Evolutionary conservation across 2,113 vertebrate genomes (phyloP), one percentile per base, ranked within the genome.

Genomic region (Bambusicola thoracicus): DNA sequence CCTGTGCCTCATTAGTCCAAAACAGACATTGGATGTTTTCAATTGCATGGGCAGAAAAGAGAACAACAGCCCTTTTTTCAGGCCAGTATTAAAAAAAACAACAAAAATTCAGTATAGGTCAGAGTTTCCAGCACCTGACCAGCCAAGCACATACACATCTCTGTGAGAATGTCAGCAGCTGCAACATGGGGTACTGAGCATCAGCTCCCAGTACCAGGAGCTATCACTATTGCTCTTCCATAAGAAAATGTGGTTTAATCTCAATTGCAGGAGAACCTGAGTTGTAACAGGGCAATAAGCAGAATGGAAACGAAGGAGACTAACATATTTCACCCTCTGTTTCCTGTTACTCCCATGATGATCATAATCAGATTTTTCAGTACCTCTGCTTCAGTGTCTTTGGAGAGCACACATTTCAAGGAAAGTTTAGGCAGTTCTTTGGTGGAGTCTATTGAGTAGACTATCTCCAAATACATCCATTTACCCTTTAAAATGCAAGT

Each of bases 401-500:
- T 53, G 51, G 19, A 38, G 46, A 27, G 79, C 73, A 78, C 19
- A 43, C 6, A 44, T n/a, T 53, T 18, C 81, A 75, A 41, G 65
- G 55, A 14, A 95, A 85, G 61, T 34, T 43, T 22, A 65, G 44
- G 48, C 41, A 79, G 34, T 49, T 63, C 77, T 70, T 49, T 2
- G 38, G 70, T 32, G 73, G 32, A 65, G 16, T 12, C 72, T 30
- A 22, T 12, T 12, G 55, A 16, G 21, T 30, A 77, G 40, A 62
- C 11, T 69, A 70, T 58, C 63, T 90, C 63, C 74, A 95, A 92
- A 95, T 83, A 67, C 66, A 82, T 70, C 82, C 76, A 20, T 67
- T 29, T 92, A 68, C 68, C 85, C 43, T 82, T 95, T 79, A 81
- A 91, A 86, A 89, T 25, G 48, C 48, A 90, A 68, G 77, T 91